Conservation (phyloP, 2,113 vertebrate genomes). For the Notothenia coriiceps region DNA sequence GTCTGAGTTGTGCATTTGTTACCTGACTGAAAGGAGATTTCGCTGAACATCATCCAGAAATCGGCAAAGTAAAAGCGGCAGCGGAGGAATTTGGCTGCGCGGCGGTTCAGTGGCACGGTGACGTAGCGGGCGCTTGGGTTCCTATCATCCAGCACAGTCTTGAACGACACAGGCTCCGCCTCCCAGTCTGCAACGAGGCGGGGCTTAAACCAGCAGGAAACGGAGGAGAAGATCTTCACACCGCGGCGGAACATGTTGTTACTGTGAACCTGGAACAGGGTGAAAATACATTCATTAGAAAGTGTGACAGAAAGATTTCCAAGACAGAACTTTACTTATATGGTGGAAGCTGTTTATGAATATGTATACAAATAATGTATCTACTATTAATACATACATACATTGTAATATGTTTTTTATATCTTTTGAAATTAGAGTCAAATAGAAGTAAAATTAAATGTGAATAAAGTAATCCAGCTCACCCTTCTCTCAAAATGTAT, state of each 20-base stretch:
- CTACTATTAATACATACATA: too few species aligned
- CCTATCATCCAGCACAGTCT: conserved; percentile 90
- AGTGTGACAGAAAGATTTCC: too few species aligned
- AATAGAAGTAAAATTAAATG: too few species aligned
- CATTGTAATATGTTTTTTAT: too few species aligned
- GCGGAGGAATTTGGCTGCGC: conserved; percentile 85
- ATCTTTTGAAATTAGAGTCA: too few species aligned
- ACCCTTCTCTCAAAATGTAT: too few species aligned
- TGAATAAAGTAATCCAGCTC: too few species aligned
- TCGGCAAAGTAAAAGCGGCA: conserved; percentile 91
- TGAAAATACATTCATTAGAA: too few species aligned
- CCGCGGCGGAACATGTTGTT: conserved; percentile 94
- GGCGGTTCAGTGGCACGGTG: conserved; percentile 86
- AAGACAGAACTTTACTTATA: too few species aligned
- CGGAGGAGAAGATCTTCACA: conserved; percentile 92
- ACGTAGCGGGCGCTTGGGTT: conserved; percentile 93
- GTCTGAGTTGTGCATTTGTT: neutral
- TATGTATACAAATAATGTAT: too few species aligned
- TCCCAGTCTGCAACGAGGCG: conserved; percentile 86
- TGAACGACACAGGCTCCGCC: conserved; percentile 82
- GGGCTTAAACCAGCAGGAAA: conserved; percentile 89
- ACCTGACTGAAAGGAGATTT: conserved; percentile 94
- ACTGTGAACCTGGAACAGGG: conserved; percentile 87
- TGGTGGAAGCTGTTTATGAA: too few species aligned
- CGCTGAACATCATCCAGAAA: conserved; percentile 94